A percentile compares a stretch with the other conserved stretches of the same genome.
phyloP scores from a whole-genome alignment of 2,113 vertebrate species.

The Eulacestoma nigropectus region DNA sequence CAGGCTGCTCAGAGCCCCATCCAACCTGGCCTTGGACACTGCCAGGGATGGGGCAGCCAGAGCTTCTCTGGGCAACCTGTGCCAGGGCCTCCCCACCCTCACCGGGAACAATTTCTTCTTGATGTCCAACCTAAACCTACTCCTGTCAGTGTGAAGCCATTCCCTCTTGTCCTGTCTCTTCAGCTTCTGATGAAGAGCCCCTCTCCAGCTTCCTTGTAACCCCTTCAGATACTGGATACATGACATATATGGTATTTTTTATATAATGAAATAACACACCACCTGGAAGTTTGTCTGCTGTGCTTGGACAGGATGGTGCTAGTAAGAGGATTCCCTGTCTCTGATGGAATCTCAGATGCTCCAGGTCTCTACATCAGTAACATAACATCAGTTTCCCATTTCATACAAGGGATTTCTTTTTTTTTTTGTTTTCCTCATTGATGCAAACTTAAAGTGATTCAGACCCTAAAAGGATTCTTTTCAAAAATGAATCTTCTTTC shows the following conservation, averaged over 20 bases:
- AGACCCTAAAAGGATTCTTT: neutral
- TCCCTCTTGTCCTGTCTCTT: neutral
- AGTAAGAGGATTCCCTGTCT: neutral
- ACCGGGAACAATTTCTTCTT: no score
- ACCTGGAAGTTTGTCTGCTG: neutral
- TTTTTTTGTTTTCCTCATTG: neutral
- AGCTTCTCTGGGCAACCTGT: neutral
- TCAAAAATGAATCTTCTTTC: neutral
- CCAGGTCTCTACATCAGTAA: neutral
- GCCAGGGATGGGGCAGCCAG: neutral
- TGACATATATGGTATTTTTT: neutral
- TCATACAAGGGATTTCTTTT: neutral
- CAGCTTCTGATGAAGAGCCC: neutral
- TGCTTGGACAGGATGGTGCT: neutral
- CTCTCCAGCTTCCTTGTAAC: neutral
- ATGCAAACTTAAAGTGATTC: neutral
- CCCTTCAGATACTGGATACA: neutral
- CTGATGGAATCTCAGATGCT: neutral
- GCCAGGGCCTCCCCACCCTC: neutral
- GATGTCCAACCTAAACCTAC: accelerated
- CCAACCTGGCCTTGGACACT: neutral
- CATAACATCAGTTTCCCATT: accelerated
- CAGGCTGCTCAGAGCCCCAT: neutral
- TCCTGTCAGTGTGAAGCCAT: neutral
- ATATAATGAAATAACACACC: neutral